Base-by-base conservation (phyloP, 2,113 vertebrate species). In the Spea bombifrons region DNA sequence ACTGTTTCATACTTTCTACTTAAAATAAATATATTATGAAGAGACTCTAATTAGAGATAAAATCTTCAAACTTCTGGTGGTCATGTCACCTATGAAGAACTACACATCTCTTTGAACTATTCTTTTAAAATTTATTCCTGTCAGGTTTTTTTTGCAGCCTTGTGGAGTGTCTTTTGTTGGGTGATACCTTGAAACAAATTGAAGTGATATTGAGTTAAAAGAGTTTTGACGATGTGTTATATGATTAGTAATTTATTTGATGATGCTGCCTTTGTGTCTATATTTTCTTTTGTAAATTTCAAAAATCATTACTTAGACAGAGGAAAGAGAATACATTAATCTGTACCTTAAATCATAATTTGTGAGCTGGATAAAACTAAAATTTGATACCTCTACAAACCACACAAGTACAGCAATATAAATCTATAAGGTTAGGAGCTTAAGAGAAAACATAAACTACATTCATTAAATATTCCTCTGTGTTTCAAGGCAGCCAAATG, bases 11-110 rank as follows among this genome's bases (percentile, higher is more conserved):
- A 59, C 15, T 59, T 13, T 59, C 9, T 59, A 13, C 4, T 59
- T 59, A 74, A 85, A 79, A 80, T 86, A 90, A 90, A 84, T 88
- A 87, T 90, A 90, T 90, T 87, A 87, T 83, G 87, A 67, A 86
- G 30, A 68, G 74, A 75, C 59, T 82, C 53, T 82, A 87, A 90
- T 85, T 86, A 87, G 85, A 82, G 53, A 66, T 75, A 79, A 82
- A 85, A 86, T 80, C 71, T 47, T 81, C 66, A n/a, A 82, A 82
- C 85, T 81, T 84, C 81, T 83, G 83, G 83, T 89, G 83, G 73
- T 50, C 81, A 63, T 71, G 66, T 71, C 82, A 83, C 84, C 84
- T 79, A 82, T 83, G 86, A 88, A 88, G 83, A 86, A 84, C 82
- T 89, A 87, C 82, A 61, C 73, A 86, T 75, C 75, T 86, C 85